phyloP scores from a whole-genome alignment of 2,797 vertebrate species.

The Knipowitschia caucasica region DNA sequence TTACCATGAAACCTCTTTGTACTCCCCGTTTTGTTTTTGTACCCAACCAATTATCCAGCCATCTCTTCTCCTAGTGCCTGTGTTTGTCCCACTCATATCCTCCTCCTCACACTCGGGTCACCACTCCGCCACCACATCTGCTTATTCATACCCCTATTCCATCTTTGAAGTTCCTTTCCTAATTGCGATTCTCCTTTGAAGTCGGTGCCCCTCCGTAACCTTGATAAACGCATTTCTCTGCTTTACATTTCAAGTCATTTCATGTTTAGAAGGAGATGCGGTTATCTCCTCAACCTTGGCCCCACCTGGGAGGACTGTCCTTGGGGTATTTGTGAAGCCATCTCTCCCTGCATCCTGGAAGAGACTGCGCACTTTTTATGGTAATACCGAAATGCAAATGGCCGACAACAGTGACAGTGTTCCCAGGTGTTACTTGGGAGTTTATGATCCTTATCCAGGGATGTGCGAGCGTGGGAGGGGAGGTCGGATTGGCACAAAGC shows the following conservation, averaged over 20 bases:
- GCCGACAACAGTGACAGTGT: slow-evolving; percentile 34
- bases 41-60: neutral
- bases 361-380: slow-evolving; percentile 42
- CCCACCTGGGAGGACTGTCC: slow-evolving; percentile 38
- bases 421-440: slow-evolving; percentile 42
- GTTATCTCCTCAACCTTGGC: slow-evolving; percentile 48
- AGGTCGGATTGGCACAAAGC: slow-evolving; percentile 8
- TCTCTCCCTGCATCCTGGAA: slow-evolving; percentile 22
- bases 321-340: slow-evolving; percentile 26
- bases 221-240: slow-evolving; percentile 36
- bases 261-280: slow-evolving; percentile 40
- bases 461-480: slow-evolving; percentile 11
- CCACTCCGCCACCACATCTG: slow-evolving; percentile 21
- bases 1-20: neutral
- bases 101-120: slow-evolving; percentile 21
- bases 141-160: slow-evolving; percentile 39
- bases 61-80: neutral
- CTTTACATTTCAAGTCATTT: slow-evolving; percentile 51
- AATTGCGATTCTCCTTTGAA: slow-evolving; percentile 59
- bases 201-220: slow-evolving; percentile 23
- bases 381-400: slow-evolving; percentile 49
- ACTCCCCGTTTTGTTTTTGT: neutral
- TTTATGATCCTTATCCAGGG: slow-evolving; percentile 49
- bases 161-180: slow-evolving; percentile 52
- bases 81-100: slow-evolving; percentile 18